phyloP scores from a whole-genome alignment of 2,113 vertebrate species.

The Prinia subflava region DNA sequence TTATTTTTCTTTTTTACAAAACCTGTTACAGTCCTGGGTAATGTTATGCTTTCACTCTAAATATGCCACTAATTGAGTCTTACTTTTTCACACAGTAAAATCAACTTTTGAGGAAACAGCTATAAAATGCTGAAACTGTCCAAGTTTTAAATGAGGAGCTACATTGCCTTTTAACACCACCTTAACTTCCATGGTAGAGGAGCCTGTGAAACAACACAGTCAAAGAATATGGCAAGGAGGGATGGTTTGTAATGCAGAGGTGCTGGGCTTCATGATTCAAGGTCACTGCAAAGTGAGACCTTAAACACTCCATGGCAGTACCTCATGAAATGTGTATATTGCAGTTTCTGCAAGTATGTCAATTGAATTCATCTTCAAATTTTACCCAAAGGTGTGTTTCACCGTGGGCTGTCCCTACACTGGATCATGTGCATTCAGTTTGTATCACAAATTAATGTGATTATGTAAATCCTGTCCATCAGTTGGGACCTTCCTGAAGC shows the following conservation, averaged over 20 bases:
- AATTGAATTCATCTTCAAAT: not conserved
- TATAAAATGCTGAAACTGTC: not conserved
- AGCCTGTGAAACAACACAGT: not conserved
- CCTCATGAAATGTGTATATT: not conserved
- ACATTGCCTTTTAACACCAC: not conserved
- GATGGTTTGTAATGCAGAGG: not conserved
- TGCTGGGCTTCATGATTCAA: not conserved
- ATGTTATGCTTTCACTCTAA: not conserved
- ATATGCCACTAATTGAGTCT: not conserved
- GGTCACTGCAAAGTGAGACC: slow-evolving; percentile 8
- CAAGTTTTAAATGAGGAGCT: not conserved
- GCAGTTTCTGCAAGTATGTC: not conserved
- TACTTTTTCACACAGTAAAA: not conserved
- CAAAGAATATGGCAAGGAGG: not conserved
- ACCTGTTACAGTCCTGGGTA: not conserved
- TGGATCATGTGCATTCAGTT: not conserved
- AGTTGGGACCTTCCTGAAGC: slow-evolving; percentile 8
- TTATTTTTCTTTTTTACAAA: not conserved
- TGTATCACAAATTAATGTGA: slow-evolving; percentile 16
- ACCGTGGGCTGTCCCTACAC: not conserved
- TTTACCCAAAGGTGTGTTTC: slow-evolving; percentile 26
- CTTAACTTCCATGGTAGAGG: not conserved
- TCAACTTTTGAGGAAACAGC: not conserved
- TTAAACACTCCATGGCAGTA: not conserved
- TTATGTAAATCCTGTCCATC: slow-evolving; percentile 45